Base-by-base conservation (phyloP, 2,113 vertebrate genomes). In the Clupea harengus region DNA sequence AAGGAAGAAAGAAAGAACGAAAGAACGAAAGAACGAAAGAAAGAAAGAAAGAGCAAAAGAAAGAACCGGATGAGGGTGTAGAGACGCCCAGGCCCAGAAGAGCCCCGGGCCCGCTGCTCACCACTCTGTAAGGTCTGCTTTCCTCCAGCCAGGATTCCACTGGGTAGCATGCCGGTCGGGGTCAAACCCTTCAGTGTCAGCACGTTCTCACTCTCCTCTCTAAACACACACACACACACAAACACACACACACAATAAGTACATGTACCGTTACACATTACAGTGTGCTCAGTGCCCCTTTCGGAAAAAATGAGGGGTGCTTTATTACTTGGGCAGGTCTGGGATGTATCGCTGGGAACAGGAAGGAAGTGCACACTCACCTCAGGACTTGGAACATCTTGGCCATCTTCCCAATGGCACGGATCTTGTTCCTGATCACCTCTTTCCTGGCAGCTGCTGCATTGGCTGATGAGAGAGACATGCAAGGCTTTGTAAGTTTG, bases 171-270 rank as follows among this genome's bases (percentile, higher is more conserved):
- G 89, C 95, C 95, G 81, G 95, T 96, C 84, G 95, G 95, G 67
- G 95, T 96, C 91, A 96, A 91, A 83, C 95, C 95, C 91, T 96
- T 96, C 83, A 96, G 93, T 45, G 95, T 96, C 94, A 96, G 92
- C 88, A 96, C 95, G 87, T 95, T 96, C 92, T 96, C 95, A 89
- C 95, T 96, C 91, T 96, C 95, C 93, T 96, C 95, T 93, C 95
- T 96, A 94, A 86, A 91, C 50, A 22, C 82, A 83, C 60, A 72
- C 44, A 22, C 78, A 88, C 32, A 28, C n/a, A 67, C 60, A 67
- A 22, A 67, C 60, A 67, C 60, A 67, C 64, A n/a, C 25, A 72
- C 67, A 75, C 3, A 32, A 13, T 39, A 75, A 32, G 28, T 11
- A 32, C 25, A 75, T 32, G 28, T 13, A 67, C n/a, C 1, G n/a